Evolutionary conservation across 1,140 invertebrate species (phyloP).

Genomic region (Tetramorium simillimum): DNA sequence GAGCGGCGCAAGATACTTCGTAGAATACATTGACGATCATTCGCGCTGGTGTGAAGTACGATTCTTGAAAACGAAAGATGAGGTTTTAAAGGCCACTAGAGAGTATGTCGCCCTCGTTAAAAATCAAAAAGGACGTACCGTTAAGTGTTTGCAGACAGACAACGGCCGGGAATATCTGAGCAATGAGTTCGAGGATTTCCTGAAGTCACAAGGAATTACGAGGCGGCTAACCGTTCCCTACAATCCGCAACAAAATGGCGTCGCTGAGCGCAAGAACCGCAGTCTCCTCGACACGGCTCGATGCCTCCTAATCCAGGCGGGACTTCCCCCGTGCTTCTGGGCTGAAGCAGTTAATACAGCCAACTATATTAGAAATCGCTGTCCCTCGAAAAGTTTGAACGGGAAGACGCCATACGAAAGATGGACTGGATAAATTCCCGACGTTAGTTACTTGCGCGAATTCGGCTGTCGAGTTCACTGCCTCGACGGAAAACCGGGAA

Average conservation of each 20-base stretch:
- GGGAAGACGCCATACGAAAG: slow-evolving; percentile 64
- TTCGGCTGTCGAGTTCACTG: slow-evolving; percentile 72
- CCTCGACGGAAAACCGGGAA: slow-evolving; percentile 56
- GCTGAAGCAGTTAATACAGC: slow-evolving; percentile 11
- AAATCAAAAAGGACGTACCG: neutral
- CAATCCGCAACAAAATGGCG: slow-evolving; percentile 24
- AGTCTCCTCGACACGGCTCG: slow-evolving; percentile 22
- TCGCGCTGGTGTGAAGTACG: neutral
- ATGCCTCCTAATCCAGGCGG: neutral
- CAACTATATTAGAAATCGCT: neutral
- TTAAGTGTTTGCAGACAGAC: slow-evolving; percentile 11
- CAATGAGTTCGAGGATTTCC: neutral
- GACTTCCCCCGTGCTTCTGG: neutral
- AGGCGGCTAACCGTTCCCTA: neutral
- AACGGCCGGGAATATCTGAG: slow-evolving; percentile 16
- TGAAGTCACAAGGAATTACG: neutral
- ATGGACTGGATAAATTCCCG: neutral
- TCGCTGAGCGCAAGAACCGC: slow-evolving; percentile 16
- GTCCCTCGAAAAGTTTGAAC: slow-evolving; percentile 5
- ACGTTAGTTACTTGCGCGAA: slow-evolving; percentile 65
- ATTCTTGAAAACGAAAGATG: slow-evolving; percentile 65
- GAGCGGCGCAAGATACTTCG: neutral
- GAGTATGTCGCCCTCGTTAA: neutral
- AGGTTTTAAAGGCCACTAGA: neutral
- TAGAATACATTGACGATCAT: neutral